Evolutionary conservation across 1,140 invertebrate species (phyloP).

Genomic region (Elymnias hypermnestra): DNA sequence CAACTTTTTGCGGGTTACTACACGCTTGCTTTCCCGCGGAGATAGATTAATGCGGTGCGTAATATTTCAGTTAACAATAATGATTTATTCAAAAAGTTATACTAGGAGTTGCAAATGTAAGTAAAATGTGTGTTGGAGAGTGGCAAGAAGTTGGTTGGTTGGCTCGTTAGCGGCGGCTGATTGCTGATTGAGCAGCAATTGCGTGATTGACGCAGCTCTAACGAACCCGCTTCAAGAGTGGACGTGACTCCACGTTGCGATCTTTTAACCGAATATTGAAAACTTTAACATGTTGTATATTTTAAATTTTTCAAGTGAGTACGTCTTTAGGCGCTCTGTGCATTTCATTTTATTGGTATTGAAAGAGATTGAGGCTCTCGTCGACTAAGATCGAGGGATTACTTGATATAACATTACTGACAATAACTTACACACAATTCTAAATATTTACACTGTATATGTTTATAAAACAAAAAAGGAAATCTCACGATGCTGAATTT

Average conservation of each 20-base stretch:
- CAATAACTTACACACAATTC: no score
- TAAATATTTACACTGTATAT: no score
- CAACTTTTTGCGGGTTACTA: no score
- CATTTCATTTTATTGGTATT: no score
- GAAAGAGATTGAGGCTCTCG: no score
- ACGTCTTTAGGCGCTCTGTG: no score
- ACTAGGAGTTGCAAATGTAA: constrained; percentile 38
- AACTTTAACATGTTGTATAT: constrained; percentile 1
- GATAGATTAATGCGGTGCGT: no score
- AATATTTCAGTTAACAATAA: constrained; percentile 21
- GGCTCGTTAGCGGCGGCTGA: constrained; percentile 70
- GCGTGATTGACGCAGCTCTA: constrained; percentile 75
- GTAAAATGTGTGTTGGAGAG: constrained; percentile 5
- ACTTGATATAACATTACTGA: no score
- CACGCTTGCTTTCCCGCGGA: no score
- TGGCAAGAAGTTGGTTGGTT: constrained; percentile 64
- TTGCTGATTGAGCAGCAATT: constrained; percentile 76
- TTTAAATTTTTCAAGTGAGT: background rate
- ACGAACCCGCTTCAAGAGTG: constrained; percentile 72
- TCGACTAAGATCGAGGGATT: no score
- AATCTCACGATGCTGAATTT: no score
- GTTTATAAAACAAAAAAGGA: no score
- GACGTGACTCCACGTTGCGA: constrained; percentile 46
- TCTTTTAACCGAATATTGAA: constrained; percentile 27
- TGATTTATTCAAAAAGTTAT: constrained; percentile 27